A percentile compares a stretch with the other conserved stretches of the same genome.
Conservation (phyloP, 2,113 vertebrate genomes). For the Mormoops blainvillei region DNA sequence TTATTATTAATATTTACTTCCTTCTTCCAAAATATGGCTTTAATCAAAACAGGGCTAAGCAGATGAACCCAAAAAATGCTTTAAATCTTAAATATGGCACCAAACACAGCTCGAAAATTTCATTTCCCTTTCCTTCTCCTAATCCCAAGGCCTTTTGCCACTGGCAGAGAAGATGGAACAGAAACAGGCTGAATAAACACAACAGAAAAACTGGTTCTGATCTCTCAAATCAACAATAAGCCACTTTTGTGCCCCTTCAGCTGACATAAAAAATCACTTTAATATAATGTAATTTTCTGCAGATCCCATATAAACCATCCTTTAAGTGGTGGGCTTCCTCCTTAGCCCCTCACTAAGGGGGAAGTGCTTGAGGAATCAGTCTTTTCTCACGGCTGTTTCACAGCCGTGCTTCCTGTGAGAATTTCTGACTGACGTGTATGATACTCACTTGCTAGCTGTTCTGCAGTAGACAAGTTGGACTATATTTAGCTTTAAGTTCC, state of each 20-base stretch:
- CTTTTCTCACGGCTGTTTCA: background rate
- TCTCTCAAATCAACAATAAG: constrained; percentile 36
- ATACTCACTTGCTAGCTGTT: background rate
- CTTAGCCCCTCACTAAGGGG: too few relatives aligned
- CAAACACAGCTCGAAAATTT: constrained; percentile 31
- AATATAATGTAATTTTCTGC: constrained; percentile 68
- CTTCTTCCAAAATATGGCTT: constrained; percentile 37
- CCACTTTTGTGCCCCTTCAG: constrained; percentile 50
- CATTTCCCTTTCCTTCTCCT: constrained; percentile 46
- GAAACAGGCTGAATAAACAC: constrained; percentile 16
- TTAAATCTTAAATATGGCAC: background rate
- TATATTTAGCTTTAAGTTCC: background rate
- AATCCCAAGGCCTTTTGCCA: constrained; percentile 43
- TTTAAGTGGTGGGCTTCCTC: constrained; percentile 58
- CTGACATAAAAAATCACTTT: constrained; percentile 66
- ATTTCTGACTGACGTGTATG: background rate
- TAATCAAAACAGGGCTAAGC: background rate
- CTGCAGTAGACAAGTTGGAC: background rate
- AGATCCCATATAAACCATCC: constrained; percentile 59
- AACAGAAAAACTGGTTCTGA: constrained; percentile 31
- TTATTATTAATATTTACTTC: constrained; percentile 55
- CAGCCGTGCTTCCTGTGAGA: background rate
- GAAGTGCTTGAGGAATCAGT: background rate
- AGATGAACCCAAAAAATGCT: constrained; percentile 28
- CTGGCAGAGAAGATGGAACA: constrained; percentile 13